A percentile compares a stretch with the other conserved stretches of the same genome.
Evolutionary conservation across 2,888 invertebrate genomes (phyloP).

Genomic region (Rhagonycha lutea): DNA sequence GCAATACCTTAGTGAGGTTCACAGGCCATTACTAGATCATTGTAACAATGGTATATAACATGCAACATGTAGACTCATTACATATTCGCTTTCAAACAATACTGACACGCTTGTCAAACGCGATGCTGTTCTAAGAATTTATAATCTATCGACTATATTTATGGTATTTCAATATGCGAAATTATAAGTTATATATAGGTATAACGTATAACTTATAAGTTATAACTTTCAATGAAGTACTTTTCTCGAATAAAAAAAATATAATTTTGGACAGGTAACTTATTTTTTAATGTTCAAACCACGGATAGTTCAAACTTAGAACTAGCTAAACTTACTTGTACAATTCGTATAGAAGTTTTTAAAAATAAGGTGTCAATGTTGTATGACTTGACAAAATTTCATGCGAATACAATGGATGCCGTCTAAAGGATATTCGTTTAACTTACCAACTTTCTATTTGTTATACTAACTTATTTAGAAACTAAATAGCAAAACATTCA

Average conservation of each 20-base stretch:
- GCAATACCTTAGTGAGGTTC: slow-evolving; percentile 16
- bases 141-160: neutral
- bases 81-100: slow-evolving; percentile 22
- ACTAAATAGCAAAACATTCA: neutral
- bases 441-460: neutral
- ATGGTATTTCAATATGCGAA: neutral
- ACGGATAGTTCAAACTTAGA: too few species aligned
- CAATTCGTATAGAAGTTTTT: neutral
- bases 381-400: neutral
- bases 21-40: slow-evolving; percentile 34
- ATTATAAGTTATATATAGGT: neutral
- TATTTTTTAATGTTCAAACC: neutral
- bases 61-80: slow-evolving; percentile 27
- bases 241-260: neutral
- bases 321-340: neutral
- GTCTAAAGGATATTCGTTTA: neutral
- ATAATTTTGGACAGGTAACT: neutral
- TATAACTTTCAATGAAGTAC: neutral
- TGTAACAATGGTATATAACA: slow-evolving; percentile 34
- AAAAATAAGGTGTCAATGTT: neutral
- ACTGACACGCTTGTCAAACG: slow-evolving; percentile 33
- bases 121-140: slow-evolving; percentile 21
- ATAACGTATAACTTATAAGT: neutral
- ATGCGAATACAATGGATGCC: neutral
- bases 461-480: neutral